Base-by-base conservation (phyloP, 2,113 vertebrate species). In the Choloepus hoffmanni region DNA sequence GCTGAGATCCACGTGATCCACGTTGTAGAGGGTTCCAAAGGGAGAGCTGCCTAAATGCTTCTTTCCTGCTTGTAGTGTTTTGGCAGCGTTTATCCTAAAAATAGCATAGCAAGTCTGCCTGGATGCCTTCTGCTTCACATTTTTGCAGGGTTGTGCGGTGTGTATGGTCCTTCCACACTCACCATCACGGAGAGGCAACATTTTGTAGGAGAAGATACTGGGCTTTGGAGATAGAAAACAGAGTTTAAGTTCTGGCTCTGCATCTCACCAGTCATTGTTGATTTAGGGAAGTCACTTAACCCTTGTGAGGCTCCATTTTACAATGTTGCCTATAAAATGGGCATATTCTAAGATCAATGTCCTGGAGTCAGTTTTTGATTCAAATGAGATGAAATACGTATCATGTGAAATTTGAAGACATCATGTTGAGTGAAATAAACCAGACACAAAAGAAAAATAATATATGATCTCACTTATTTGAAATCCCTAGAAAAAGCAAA, bases 21-120 rank as follows among this genome's bases (percentile, higher is more conserved):
- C 58, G 11, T 30, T 12, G 21, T 13, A 45, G 72, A 19, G 5
- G 14, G 72, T 62, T 74, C 48, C 26, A 89, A 12, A 1, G 45
- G 45, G 67, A 67, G 70, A 90, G 62, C 68, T n/a, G 58, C n/a
- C 53, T 33, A 28, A 62, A 68, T 28, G 24, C 62, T 30, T 88
- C 65, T 85, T 72, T 24, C 26, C 67, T 63, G 87, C 68, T 58
- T 90, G 67, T 65, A 26, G 89, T 89, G 79, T 93, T 96, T 93
- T 48, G 83, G 83, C 78, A 89, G 90, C 62, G 63, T 50, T 65
- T 72, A 89, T 78, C 63, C 96, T 92, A 93, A 96, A 97, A 95
- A 86, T 84, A 95, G 73, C 55, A 15, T 28, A 55, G 33, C 33
- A 16, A 86, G 40, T 77, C 79, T 87, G 12, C 83, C 82, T 73